Evolutionary conservation across 1,140 invertebrate species (phyloP).

Genomic region (Rhopalosiphum maidis): DNA sequence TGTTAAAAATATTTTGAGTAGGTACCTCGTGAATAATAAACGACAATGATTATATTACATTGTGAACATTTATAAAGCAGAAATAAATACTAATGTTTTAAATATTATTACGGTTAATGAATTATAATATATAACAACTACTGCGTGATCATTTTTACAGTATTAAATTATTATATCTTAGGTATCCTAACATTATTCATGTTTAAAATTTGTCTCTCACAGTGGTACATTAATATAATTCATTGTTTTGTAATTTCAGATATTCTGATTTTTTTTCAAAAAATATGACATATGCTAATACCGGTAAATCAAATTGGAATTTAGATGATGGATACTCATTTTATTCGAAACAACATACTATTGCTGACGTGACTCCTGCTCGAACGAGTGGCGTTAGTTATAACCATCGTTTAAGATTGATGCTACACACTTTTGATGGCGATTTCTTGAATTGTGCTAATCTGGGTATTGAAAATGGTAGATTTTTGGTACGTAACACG

Average conservation of each 20-base stretch:
- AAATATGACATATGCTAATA: background rate
- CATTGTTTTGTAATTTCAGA: background rate
- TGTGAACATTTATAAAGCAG: no score
- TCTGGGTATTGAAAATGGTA: no score
- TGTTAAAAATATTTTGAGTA: no score
- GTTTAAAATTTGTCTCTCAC: no score
- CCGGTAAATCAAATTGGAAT: background rate
- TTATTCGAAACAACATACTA: background rate
- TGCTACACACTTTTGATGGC: background rate
- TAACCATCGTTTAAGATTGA: slow-evolving; percentile 25
- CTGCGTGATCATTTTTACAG: no score
- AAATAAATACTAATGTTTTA: no score
- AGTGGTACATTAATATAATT: background rate
- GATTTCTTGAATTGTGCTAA: background rate
- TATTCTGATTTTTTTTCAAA: slow-evolving; percentile 17
- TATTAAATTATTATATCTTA: no score
- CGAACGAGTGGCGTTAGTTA: background rate
- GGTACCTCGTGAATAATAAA: no score
- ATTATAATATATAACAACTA: no score
- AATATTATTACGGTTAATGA: no score
- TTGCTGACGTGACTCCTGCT: background rate
- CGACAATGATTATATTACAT: no score
- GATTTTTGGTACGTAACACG: background rate
- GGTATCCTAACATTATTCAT: no score
- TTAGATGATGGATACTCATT: background rate